A percentile compares a stretch with the other conserved stretches of the same genome.
These are phyloP conservation scores for Drosophila funebris DNA, from an alignment of 1,140 invertebrate species.

Conservation along the genomic window DNA sequence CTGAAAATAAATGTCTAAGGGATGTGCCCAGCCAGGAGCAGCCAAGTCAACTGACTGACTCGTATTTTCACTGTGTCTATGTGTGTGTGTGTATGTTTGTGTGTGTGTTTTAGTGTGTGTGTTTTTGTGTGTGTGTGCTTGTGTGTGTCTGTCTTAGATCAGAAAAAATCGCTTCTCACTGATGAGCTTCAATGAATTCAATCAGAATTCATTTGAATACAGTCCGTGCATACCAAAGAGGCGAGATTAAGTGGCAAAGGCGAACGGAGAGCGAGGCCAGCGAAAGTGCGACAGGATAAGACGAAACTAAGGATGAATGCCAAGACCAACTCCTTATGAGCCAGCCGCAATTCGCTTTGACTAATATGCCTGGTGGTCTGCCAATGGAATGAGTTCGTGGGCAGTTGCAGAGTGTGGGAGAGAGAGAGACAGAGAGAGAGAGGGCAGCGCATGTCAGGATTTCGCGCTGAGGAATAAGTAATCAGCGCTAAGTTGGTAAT, in stretches of 20 bases:
- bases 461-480: slow-evolving; percentile 71
- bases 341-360: slow-evolving; percentile 58
- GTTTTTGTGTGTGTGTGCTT: slow-evolving; percentile 44
- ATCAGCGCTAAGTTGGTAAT: slow-evolving; percentile 80
- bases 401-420: background rate
- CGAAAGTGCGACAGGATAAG: slow-evolving; percentile 54
- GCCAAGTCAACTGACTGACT: slow-evolving; percentile 20
- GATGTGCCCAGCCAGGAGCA: slow-evolving; percentile 63
- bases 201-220: slow-evolving; percentile 82
- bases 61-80: slow-evolving; percentile 12
- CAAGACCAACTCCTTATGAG: slow-evolving; percentile 52
- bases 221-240: slow-evolving; percentile 79
- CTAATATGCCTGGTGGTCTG: slow-evolving; percentile 72
- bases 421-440: background rate
- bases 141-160: slow-evolving; percentile 68
- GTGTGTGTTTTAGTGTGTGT: slow-evolving; percentile 62
- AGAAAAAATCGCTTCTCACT: slow-evolving; percentile 81
- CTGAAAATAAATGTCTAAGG: slow-evolving; percentile 80
- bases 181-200: slow-evolving; percentile 82
- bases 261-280: slow-evolving; percentile 30
- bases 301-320: background rate
- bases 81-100: slow-evolving; percentile 46
- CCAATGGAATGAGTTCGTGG: background rate
- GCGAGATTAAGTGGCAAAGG: slow-evolving; percentile 75
- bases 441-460: slow-evolving; percentile 33